These are phyloP conservation scores for Rallus limicola DNA, from an alignment of 2,113 vertebrate genomes.

Conservation along the genomic window DNA sequence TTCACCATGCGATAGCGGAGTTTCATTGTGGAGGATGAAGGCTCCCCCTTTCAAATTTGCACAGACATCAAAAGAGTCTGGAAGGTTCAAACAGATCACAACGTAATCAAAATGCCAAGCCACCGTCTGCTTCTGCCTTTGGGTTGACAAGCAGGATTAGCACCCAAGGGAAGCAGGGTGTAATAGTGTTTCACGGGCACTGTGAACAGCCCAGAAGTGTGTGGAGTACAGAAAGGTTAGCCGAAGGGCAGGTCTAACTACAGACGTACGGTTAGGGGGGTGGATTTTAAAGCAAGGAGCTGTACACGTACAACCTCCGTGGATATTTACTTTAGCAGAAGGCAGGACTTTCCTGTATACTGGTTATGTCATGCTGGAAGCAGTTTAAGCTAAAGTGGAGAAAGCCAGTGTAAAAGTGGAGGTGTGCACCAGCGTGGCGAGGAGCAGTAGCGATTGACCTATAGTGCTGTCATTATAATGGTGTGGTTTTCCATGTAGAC, in stretches of 20 bases:
- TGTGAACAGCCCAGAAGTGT: slow-evolving; percentile 55
- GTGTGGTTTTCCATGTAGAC: slow-evolving; percentile 58
- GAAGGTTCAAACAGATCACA: slow-evolving; percentile 71
- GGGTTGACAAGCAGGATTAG: slow-evolving; percentile 66
- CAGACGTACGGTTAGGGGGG: not conserved
- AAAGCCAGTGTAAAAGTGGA: not conserved
- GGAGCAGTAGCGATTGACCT: slow-evolving; percentile 51
- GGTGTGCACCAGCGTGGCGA: not conserved
- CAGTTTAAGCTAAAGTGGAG: slow-evolving; percentile 25
- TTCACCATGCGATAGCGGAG: not conserved
- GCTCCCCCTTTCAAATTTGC: slow-evolving; percentile 58
- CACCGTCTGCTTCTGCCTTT: slow-evolving; percentile 61
- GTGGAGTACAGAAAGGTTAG: slow-evolving; percentile 58
- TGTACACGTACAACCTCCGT: not conserved
- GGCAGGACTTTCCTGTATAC: not conserved
- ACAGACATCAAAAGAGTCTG: slow-evolving; percentile 65
- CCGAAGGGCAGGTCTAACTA: slow-evolving; percentile 54
- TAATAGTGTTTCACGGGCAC: slow-evolving; percentile 68
- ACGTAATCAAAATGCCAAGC: slow-evolving; percentile 65
- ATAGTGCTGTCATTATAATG: slow-evolving; percentile 62
- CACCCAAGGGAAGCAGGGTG: slow-evolving; percentile 64
- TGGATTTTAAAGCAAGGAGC: slow-evolving; percentile 26
- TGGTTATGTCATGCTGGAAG: not conserved
- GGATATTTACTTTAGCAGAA: slow-evolving; percentile 39
- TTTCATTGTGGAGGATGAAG: slow-evolving; percentile 51